A percentile compares a stretch with the other conserved stretches of the same genome.
Conservation (phyloP, 2,888 invertebrate genomes). For the Amphipoea oculea region DNA sequence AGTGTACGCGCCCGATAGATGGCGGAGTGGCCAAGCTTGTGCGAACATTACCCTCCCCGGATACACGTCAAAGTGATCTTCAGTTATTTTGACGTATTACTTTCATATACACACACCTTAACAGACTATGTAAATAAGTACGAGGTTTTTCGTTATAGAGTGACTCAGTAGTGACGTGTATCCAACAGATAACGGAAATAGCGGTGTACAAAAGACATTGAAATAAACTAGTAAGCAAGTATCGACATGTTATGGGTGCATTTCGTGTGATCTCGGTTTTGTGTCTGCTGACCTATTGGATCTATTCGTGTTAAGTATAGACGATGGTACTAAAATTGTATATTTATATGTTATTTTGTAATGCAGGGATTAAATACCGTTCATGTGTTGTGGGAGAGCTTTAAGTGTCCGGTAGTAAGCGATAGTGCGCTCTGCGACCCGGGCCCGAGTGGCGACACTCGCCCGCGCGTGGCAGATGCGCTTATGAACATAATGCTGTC, state of each 20-base stretch:
- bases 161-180: conserved; percentile 43
- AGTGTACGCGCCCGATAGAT: conserved; percentile 12
- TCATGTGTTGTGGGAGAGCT: conserved; percentile 75
- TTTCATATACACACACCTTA: conserved; percentile 50
- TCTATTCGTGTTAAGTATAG: conserved; percentile 65
- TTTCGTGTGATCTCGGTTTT: conserved; percentile 67
- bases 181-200: conserved; percentile 47
- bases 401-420: conserved; percentile 66
- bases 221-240: conserved; percentile 51
- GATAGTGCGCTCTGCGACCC: conserved; percentile 31
- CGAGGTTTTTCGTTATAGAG: conserved; percentile 31
- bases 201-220: conserved; percentile 54
- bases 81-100: conserved; percentile 53
- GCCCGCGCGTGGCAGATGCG: conserved; percentile 59
- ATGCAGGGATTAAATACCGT: conserved; percentile 73
- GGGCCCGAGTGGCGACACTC: conserved; percentile 15
- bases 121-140: conserved; percentile 45
- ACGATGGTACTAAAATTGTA: conserved; percentile 69
- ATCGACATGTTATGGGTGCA: conserved; percentile 60
- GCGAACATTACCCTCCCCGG: conserved; percentile 24
- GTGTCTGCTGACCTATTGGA: conserved; percentile 52
- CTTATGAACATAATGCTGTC: conserved; percentile 67
- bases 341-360: conserved; percentile 70
- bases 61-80: conserved; percentile 47
- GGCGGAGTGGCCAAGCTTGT: conserved; percentile 19